A percentile compares a stretch with the other conserved stretches of the same genome.
These are phyloP conservation scores for Drosophila engyochracea DNA, from an alignment of 2,888 invertebrate genomes.

Conservation along the genomic window DNA sequence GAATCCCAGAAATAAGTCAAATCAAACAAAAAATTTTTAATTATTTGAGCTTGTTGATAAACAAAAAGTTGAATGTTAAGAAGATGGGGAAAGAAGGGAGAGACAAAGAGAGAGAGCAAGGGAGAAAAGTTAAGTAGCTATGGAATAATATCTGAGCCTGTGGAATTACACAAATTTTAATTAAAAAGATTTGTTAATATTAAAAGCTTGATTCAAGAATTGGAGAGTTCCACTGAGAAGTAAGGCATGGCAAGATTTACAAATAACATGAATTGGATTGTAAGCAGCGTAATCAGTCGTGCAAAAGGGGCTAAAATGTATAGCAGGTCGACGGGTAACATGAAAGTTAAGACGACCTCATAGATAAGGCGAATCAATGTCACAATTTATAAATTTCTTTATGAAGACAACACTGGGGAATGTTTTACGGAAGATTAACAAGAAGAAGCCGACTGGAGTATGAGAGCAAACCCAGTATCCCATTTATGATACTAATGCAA, in stretches of 20 bases:
- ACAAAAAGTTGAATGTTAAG: background rate
- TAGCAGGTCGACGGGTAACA: no score
- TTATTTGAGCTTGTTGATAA: background rate
- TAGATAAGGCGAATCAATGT: background rate
- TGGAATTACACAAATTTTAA: background rate
- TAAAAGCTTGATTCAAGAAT: background rate
- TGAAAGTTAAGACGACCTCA: no score
- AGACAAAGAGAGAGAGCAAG: background rate
- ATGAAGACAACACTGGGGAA: background rate
- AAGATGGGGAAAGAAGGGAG: background rate
- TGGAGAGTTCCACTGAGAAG: background rate
- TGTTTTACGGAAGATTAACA: background rate
- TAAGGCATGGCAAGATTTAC: background rate
- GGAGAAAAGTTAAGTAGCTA: background rate
- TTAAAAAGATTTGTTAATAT: no score
- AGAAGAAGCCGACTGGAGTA: background rate
- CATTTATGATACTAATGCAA: background rate
- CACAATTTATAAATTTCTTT: background rate
- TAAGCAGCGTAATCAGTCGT: background rate
- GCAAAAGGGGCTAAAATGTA: background rate
- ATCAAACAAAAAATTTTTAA: background rate
- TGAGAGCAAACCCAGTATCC: background rate
- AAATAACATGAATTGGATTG: background rate
- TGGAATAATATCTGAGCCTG: background rate
- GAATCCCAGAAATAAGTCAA: background rate